A percentile compares a stretch with the other conserved stretches of the same genome.
Evolutionary conservation across 2,888 invertebrate species (phyloP).

Genomic region (Caprella mutica): DNA sequence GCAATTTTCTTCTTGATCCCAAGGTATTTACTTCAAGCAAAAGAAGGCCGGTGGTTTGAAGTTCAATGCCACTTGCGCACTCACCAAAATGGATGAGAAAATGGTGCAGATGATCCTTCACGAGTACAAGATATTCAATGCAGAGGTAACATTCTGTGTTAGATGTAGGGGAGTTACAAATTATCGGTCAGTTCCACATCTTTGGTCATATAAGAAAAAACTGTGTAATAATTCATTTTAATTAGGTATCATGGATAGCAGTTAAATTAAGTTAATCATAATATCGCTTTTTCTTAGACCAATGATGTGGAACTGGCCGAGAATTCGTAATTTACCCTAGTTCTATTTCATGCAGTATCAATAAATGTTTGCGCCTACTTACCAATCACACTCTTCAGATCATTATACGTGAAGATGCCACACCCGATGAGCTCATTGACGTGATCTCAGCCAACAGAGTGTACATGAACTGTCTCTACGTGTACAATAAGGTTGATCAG

Average conservation of each 20-base stretch:
- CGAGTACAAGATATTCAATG: slow-evolving; percentile 95
- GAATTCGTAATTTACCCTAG: too few relatives aligned
- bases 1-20: too few relatives aligned
- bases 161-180: too few relatives aligned
- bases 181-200: too few relatives aligned
- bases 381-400: too few relatives aligned
- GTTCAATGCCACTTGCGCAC: slow-evolving; percentile 87
- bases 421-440: slow-evolving; percentile 93
- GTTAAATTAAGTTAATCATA: slow-evolving; percentile 1
- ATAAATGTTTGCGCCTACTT: too few relatives aligned
- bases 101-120: slow-evolving; percentile 95
- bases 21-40: slow-evolving; percentile 45
- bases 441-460: slow-evolving; percentile 91
- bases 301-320: too few relatives aligned
- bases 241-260: too few relatives aligned
- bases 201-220: too few relatives aligned
- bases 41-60: slow-evolving; percentile 95
- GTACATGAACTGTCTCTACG: slow-evolving; percentile 93
- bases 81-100: slow-evolving; percentile 90
- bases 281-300: slow-evolving; percentile 1
- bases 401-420: slow-evolving; percentile 89
- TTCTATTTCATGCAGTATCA: too few relatives aligned
- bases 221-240: too few relatives aligned
- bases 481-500: slow-evolving; percentile 99
- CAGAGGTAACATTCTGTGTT: slow-evolving; percentile 55